Conservation (phyloP, 2,797 vertebrate genomes). For the Manis crassicaudata region DNA sequence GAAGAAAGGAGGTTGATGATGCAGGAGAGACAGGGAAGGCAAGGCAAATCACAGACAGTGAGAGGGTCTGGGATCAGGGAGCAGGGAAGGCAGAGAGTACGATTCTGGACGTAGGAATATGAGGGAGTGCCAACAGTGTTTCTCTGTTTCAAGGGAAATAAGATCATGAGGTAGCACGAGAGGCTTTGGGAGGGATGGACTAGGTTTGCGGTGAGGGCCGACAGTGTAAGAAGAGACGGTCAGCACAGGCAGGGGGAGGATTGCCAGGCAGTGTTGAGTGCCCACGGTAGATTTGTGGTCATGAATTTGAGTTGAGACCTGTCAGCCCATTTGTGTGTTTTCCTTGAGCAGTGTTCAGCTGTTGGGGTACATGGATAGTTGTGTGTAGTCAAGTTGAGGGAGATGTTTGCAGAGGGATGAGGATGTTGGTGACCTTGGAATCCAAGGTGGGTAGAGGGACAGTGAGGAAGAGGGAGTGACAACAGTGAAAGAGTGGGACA, state of each 20-base stretch:
- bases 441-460: neutral
- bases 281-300: neutral
- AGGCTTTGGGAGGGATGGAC: neutral
- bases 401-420: neutral
- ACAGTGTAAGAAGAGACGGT: neutral
- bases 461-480: neutral
- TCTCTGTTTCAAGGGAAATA: neutral
- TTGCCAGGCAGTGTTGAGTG: neutral
- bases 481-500: neutral
- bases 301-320: neutral
- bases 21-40: neutral
- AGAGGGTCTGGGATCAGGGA: neutral
- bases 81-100: neutral
- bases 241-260: neutral
- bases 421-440: neutral
- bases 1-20: neutral
- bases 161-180: neutral
- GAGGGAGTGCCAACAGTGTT: neutral
- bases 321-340: neutral
- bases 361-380: neutral
- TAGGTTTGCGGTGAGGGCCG: neutral
- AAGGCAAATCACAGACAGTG: neutral
- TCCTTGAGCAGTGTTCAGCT: neutral
- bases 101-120: neutral
- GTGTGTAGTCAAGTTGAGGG: neutral